Evolutionary conservation across 1,140 invertebrate genomes (phyloP).

Genomic region (Zaprionus ghesquierei): DNA sequence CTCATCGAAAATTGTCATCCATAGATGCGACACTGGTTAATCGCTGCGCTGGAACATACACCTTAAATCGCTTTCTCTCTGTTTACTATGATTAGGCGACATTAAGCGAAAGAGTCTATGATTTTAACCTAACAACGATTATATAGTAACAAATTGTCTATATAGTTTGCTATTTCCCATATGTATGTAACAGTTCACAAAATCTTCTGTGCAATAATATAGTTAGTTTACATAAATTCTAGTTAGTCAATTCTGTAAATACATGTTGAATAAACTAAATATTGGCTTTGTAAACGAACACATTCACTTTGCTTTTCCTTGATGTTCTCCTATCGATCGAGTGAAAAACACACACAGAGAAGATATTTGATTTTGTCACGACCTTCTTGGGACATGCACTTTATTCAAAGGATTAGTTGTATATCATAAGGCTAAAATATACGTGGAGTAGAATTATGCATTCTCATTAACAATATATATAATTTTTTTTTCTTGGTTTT

Average conservation of each 20-base stretch:
- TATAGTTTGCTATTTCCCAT: neutral
- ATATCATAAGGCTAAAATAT: slow-evolving; percentile 56
- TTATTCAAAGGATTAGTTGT: slow-evolving; percentile 61
- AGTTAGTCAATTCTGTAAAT: neutral
- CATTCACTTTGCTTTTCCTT: slow-evolving; percentile 1
- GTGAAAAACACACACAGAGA: neutral
- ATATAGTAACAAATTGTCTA: neutral
- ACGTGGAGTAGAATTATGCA: slow-evolving; percentile 46
- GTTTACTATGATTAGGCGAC: too few relatives aligned
- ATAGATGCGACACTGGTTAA: neutral
- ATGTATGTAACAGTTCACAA: neutral
- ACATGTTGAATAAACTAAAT: slow-evolving; percentile 2
- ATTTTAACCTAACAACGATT: neutral
- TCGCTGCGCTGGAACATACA: neutral
- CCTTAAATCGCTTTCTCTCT: neutral
- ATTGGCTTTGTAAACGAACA: neutral
- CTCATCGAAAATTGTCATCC: neutral
- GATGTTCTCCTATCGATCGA: neutral
- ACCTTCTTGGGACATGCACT: slow-evolving; percentile 41
- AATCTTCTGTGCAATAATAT: slow-evolving; percentile 11
- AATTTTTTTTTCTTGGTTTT: slow-evolving; percentile 17
- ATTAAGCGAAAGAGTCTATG: neutral
- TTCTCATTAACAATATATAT: slow-evolving; percentile 42
- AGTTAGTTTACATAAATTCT: neutral
- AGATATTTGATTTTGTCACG: slow-evolving; percentile 59